Conservation (phyloP, 1,140 invertebrate species). For the Diploscapter pachys region DNA sequence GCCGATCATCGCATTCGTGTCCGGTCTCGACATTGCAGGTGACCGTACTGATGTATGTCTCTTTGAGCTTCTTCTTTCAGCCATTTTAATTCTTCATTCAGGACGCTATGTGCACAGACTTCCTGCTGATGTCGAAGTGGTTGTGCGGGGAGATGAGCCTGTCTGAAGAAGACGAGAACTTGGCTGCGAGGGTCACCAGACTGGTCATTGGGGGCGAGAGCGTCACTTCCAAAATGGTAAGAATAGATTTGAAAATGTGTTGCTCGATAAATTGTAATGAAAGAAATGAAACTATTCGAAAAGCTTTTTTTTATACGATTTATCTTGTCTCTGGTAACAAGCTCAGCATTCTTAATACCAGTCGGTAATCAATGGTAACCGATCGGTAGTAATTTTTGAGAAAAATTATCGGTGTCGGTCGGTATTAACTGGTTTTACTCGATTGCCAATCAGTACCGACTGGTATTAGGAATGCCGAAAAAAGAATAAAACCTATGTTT, state of each 20-base stretch:
- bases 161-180: slow-evolving; percentile 12
- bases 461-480: no score
- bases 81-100: background rate
- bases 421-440: no score
- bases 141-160: slow-evolving; percentile 10
- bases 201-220: slow-evolving; percentile 26
- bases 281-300: no score
- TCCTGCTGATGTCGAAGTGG: slow-evolving; percentile 7
- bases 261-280: background rate
- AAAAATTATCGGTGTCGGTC: no score
- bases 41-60: slow-evolving; percentile 9
- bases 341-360: no score
- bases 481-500: no score
- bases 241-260: slow-evolving; percentile 6
- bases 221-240: slow-evolving; percentile 8
- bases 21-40: slow-evolving; percentile 17
- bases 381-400: no score
- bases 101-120: background rate
- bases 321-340: no score
- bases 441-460: no score
- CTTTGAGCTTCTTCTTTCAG: slow-evolving; percentile 1
- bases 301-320: no score
- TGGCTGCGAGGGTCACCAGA: slow-evolving; percentile 11
- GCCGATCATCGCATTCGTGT: slow-evolving; percentile 16
- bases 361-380: no score